Evolutionary conservation across 2,797 vertebrate genomes (phyloP).

Genomic region (Falco naumanni): DNA sequence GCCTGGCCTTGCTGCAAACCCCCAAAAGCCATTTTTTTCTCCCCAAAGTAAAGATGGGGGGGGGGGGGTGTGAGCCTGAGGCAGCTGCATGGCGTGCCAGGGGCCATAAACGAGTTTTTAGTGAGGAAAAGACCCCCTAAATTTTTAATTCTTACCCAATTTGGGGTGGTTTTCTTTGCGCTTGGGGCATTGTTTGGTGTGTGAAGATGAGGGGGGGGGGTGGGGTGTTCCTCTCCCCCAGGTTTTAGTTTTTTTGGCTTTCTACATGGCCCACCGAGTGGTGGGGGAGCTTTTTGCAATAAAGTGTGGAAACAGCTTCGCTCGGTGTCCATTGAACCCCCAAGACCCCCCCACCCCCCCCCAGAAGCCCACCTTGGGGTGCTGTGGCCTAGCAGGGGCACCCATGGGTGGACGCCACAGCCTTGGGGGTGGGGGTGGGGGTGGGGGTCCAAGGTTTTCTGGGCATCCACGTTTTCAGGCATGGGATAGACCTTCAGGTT

Average conservation of each 20-base stretch:
- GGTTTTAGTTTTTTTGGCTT: neutral
- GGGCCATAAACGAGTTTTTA: neutral
- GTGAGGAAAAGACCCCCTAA: neutral
- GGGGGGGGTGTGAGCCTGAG: neutral
- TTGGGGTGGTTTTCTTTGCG: neutral
- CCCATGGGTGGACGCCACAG: too few relatives aligned
- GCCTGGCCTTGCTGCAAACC: neutral
- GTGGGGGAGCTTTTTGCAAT: neutral
- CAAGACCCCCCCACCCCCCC: neutral
- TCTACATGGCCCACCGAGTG: fast-evolving
- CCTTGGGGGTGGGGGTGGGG: too few relatives aligned
- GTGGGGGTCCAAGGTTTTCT: too few relatives aligned
- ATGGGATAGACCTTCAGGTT: too few relatives aligned
- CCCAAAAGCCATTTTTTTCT: neutral
- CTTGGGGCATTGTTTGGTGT: neutral
- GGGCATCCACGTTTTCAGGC: too few relatives aligned
- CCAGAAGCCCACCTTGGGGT: too few relatives aligned
- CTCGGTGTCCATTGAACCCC: neutral
- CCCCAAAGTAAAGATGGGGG: neutral
- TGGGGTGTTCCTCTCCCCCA: neutral
- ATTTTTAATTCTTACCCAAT: neutral
- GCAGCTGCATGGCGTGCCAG: fast-evolving
- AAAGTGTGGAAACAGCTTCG: neutral
- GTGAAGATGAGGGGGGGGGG: neutral
- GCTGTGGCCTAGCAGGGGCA: too few relatives aligned